Percentiles rank a stretch among this genome's conserved stretches.
Conservation (phyloP, 2,888 invertebrate species). For the Parthenolecanium corni region DNA sequence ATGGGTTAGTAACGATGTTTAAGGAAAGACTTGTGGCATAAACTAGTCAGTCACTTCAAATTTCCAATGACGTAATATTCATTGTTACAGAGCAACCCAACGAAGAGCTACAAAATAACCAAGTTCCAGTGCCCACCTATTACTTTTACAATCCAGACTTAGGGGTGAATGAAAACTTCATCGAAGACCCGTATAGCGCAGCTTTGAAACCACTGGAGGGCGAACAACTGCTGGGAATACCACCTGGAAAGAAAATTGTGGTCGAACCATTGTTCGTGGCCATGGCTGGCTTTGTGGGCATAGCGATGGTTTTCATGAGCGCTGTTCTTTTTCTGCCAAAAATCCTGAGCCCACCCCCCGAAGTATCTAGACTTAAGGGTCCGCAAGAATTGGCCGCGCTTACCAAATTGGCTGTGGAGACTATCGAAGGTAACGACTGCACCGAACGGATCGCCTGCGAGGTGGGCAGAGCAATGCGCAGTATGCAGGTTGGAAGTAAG, state of each 20-base stretch:
- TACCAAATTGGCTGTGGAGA: slow-evolving; percentile 39
- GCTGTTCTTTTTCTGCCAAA: slow-evolving; percentile 44
- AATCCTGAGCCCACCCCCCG: slow-evolving; percentile 34
- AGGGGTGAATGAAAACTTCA: neutral
- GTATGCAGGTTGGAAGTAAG: slow-evolving; percentile 34
- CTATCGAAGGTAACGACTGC: slow-evolving; percentile 43
- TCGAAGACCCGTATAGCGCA: slow-evolving; percentile 5
- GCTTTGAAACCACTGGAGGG: neutral
- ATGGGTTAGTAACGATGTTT: too few species aligned
- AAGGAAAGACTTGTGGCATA: too few species aligned
- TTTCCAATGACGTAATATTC: too few species aligned
- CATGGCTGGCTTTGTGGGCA: slow-evolving; percentile 47
- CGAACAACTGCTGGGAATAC: neutral
- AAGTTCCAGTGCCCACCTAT: slow-evolving; percentile 4
- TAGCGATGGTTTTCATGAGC: slow-evolving; percentile 45
- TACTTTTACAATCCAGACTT: slow-evolving; percentile 14
- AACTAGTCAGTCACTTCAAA: too few species aligned
- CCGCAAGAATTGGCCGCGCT: slow-evolving; percentile 38
- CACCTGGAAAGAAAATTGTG: slow-evolving; percentile 36
- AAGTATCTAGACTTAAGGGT: slow-evolving; percentile 33
- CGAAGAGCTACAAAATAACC: neutral
- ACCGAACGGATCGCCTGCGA: slow-evolving; percentile 42
- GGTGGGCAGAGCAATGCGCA: slow-evolving; percentile 39
- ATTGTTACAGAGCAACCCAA: too few species aligned
- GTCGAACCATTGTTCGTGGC: slow-evolving; percentile 47